These are phyloP conservation scores for Allobates femoralis DNA, from an alignment of 2,797 vertebrate species.

Conservation along the genomic window DNA sequence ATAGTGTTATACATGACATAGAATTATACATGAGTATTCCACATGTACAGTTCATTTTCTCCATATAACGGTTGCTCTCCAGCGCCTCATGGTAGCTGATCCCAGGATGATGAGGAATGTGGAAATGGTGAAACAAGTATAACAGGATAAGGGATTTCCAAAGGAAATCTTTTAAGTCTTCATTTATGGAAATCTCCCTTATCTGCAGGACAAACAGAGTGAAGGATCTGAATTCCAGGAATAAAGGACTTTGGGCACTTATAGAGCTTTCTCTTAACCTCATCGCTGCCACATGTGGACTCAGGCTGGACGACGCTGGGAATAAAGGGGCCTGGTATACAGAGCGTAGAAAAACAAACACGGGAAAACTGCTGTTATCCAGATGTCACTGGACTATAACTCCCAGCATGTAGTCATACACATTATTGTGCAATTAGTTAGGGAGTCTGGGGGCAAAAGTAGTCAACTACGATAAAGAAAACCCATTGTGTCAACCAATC, in stretches of 20 bases:
- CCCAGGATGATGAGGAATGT: slow-evolving; percentile 46
- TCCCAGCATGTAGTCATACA: neutral
- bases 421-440: neutral
- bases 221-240: slow-evolving; percentile 46
- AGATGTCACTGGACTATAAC: slow-evolving; percentile 3
- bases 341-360: neutral
- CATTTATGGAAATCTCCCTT: slow-evolving; percentile 62
- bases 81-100: neutral
- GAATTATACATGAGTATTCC: neutral
- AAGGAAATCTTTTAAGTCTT: slow-evolving; percentile 64
- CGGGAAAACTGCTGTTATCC: neutral
- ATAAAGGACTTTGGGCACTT: slow-evolving; percentile 26
- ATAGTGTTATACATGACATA: neutral
- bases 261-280: slow-evolving; percentile 34
- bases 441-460: neutral
- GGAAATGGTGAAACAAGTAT: slow-evolving; percentile 41
- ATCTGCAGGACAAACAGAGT: slow-evolving; percentile 58
- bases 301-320: neutral
- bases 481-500: neutral
- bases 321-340: neutral
- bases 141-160: slow-evolving; percentile 61
- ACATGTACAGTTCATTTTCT: neutral
- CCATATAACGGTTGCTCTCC: neutral
- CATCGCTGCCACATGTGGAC: neutral
- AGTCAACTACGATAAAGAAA: neutral